phyloP scores from a whole-genome alignment of 2,797 vertebrate species.

The Vultur gryphus region DNA sequence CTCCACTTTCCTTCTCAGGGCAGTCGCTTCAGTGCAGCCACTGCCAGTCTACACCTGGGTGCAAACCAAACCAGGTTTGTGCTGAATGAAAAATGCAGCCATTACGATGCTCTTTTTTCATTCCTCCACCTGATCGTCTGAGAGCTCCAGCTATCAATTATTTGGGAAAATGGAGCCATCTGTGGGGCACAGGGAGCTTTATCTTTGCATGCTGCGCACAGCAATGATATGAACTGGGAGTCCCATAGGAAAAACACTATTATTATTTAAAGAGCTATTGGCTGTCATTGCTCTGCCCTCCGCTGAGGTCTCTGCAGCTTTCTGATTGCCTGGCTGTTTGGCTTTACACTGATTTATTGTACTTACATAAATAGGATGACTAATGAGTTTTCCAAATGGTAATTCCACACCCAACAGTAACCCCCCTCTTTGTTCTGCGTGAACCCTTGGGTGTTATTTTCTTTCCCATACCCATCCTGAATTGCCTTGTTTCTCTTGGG shows the following conservation, averaged over 20 bases:
- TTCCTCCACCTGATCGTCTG: not conserved
- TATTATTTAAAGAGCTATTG: slow-evolving; percentile 49
- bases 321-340: slow-evolving; percentile 1
- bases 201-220: not conserved
- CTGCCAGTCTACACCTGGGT: not conserved
- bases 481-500: not conserved
- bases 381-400: not conserved
- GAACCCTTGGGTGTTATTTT: not conserved
- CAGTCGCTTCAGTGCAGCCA: not conserved
- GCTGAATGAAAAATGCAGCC: not conserved
- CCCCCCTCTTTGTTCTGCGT: not conserved
- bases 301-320: not conserved
- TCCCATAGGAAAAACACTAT: slow-evolving; percentile 13
- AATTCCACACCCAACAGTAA: not conserved
- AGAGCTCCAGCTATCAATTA: slow-evolving; percentile 29
- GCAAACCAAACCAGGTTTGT: not conserved
- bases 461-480: not conserved
- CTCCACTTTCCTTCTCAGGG: not conserved
- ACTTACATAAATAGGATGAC: not conserved
- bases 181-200: not conserved
- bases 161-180: slow-evolving; percentile 22
- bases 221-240: not conserved
- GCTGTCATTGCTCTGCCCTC: slow-evolving; percentile 34
- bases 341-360: not conserved
- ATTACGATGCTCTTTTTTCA: not conserved